A percentile compares a stretch with the other conserved stretches of the same genome.
Evolutionary conservation across 2,113 vertebrate genomes (phyloP).

Genomic region (Alethe castanea): DNA sequence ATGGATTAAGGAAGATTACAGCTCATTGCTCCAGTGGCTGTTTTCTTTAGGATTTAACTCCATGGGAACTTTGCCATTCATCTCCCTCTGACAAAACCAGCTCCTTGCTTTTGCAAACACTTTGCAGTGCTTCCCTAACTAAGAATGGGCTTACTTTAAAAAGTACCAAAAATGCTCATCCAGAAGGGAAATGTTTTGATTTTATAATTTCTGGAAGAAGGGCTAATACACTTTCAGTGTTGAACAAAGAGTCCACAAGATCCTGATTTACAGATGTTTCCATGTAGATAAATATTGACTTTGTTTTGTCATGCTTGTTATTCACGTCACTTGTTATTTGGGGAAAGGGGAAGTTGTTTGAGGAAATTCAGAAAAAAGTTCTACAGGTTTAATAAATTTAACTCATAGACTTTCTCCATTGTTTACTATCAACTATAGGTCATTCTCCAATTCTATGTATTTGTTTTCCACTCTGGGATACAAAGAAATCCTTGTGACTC

Average conservation of each 20-base stretch:
- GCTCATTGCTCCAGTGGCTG: not conserved
- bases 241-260: not conserved
- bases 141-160: not conserved
- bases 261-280: not conserved
- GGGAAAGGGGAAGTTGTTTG: not conserved
- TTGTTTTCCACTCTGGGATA: not conserved
- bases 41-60: constrained; percentile 7
- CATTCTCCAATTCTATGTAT: not conserved
- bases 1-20: constrained; percentile 39
- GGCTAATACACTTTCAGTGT: not conserved
- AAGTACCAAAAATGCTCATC: not conserved
- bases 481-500: not conserved
- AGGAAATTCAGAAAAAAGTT: not conserved
- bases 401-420: not conserved
- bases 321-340: not conserved
- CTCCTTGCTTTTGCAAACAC: not conserved
- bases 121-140: not conserved
- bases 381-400: not conserved
- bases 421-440: not conserved
- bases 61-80: not conserved
- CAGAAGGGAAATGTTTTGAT: not conserved
- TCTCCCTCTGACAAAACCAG: not conserved
- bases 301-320: not conserved
- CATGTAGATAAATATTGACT: not conserved
- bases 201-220: not conserved